Percentiles rank a stretch among this genome's conserved stretches.
phyloP scores from a whole-genome alignment of 2,797 vertebrate genomes.

The Chromobotia macracanthus region DNA sequence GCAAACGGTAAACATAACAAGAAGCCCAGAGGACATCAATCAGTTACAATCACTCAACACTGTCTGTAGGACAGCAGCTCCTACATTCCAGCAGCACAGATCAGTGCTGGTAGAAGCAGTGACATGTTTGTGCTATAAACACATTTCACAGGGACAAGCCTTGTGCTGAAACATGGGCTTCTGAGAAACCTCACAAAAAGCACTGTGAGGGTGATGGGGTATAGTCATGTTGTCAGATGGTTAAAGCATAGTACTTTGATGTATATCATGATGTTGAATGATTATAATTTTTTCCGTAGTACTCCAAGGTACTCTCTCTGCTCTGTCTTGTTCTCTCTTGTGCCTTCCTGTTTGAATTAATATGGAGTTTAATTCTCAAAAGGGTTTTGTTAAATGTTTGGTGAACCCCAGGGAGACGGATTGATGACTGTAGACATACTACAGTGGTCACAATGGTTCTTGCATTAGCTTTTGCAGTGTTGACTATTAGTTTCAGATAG shows the following conservation, averaged over 20 bases:
- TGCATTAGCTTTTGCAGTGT: too few species aligned
- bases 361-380: background rate
- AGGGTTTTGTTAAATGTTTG: too few species aligned
- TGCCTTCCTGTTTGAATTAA: background rate
- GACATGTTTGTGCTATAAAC: background rate
- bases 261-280: background rate
- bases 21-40: background rate
- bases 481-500: too few species aligned
- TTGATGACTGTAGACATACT: too few species aligned
- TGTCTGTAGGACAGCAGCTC: background rate
- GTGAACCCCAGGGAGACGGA: too few species aligned
- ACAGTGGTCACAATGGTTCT: too few species aligned
- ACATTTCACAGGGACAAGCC: background rate
- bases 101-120: too few species aligned
- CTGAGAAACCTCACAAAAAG: background rate
- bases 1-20: background rate
- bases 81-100: background rate
- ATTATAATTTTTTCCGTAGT: too few species aligned
- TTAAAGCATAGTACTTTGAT: background rate
- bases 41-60: slow-evolving; percentile 2
- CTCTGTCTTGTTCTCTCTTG: too few species aligned
- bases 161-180: background rate
- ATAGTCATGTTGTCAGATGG: too few species aligned
- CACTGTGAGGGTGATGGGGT: too few species aligned
- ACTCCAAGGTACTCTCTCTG: too few species aligned